phyloP scores from a whole-genome alignment of 2,113 vertebrate species.

The Lepisosteus oculatus region DNA sequence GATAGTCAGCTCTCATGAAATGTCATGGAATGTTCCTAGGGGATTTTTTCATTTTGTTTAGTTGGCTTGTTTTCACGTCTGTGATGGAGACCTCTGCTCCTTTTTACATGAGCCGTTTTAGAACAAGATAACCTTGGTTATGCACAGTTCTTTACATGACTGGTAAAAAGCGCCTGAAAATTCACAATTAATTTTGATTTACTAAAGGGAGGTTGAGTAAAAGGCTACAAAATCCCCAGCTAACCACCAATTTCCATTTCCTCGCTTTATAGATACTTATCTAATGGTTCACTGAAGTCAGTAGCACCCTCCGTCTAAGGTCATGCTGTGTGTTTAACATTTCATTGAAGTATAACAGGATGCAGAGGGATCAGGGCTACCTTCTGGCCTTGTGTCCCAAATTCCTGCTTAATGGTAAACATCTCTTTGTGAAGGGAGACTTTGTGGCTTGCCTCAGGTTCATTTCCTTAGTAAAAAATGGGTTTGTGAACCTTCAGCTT shows the following conservation, averaged over 20 bases:
- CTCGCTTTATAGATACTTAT: not conserved
- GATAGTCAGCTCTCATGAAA: too few species aligned
- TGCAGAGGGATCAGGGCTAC: not conserved
- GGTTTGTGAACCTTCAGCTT: too few species aligned
- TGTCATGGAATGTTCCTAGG: too few species aligned
- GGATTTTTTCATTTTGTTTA: too few species aligned
- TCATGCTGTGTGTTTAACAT: not conserved
- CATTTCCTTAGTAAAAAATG: too few species aligned
- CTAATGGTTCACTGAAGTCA: not conserved
- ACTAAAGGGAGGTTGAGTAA: not conserved
- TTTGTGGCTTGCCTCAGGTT: not conserved
- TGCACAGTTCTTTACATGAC: constrained; percentile 47
- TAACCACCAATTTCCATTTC: not conserved
- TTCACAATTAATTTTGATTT: constrained; percentile 48
- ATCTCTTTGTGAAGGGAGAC: constrained; percentile 4
- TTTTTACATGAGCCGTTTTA: constrained; percentile 24
- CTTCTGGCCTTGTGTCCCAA: constrained; percentile 23
- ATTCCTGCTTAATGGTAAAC: constrained; percentile 31
- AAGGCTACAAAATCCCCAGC: too few species aligned
- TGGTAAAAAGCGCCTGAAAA: constrained; percentile 46
- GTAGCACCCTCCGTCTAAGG: not conserved
- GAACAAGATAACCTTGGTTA: constrained; percentile 37
- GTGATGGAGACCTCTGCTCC: too few species aligned
- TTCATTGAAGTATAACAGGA: not conserved
- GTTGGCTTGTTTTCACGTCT: too few species aligned